Evolutionary conservation across 2,888 invertebrate species (phyloP), one percentile per base, ranked within the genome.

Genomic region (Cryptus viduatorius): DNA sequence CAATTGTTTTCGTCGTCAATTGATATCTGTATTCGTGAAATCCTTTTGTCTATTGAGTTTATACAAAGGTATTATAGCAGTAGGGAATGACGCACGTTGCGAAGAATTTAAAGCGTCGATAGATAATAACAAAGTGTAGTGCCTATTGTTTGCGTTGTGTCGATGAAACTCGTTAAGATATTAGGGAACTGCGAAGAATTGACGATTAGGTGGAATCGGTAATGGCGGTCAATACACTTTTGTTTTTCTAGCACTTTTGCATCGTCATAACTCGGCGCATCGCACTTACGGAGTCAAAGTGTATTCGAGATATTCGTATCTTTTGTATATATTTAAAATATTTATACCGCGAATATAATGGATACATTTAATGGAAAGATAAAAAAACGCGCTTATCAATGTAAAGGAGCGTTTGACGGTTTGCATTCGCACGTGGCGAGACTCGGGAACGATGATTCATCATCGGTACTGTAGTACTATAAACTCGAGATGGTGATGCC

Each of bases 71-170:
- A 10, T 19, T 56, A 24, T 12, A 19, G 56, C 37, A 24, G 19
- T 56, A 10, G 19, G 4, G 56, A 24, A 24, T 56, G 56, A 56
- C 56, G 56, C 56, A 56, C 56, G 56, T 19, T 56, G 56, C 56
- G 12, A 19, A 56, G 56, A 56, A 24, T 16, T 56, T 24, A 19
- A 56, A 56, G n/a, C 56, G 12, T 56, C 56, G 24, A 56, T 56
- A 56, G 56, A 56, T 56, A 56, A 24, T 12, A 24, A 10, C 56
- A 56, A 56, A 56, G 24, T 24, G 3, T 24, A 24, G 53, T 53
- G 53, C 3, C 12, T 24, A 24, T 56, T 19, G 19, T 56, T 56
- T 19, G 24, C 24, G 19, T 56, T 8, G 12, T 10, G 24, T 56
- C 24, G 56, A 16, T 24, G 24, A 56, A 24, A 12, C 10, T 12